phyloP scores from a whole-genome alignment of 2,797 vertebrate genomes.

The Lagodon rhomboides region DNA sequence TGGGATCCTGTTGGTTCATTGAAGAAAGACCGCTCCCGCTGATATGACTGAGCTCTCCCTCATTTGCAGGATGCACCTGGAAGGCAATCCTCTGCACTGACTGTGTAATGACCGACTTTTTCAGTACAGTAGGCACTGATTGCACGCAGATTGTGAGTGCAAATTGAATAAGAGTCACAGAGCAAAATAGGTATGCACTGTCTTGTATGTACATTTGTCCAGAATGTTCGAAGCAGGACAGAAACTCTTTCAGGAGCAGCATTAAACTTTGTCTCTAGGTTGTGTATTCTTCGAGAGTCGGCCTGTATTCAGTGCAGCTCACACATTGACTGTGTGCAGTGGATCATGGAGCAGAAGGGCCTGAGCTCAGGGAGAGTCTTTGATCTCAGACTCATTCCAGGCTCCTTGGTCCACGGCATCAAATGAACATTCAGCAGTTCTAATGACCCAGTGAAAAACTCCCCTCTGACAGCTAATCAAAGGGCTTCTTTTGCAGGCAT shows the following conservation, averaged over 20 bases:
- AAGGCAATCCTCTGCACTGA: slow-evolving; percentile 14
- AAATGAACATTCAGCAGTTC: slow-evolving; percentile 66
- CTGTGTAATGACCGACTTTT: slow-evolving; percentile 25
- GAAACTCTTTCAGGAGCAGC: not conserved
- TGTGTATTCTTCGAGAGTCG: slow-evolving; percentile 7
- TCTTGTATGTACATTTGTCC: slow-evolving; percentile 6
- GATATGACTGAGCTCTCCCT: slow-evolving; percentile 16
- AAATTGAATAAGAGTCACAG: slow-evolving; percentile 21
- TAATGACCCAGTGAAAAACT: slow-evolving; percentile 64
- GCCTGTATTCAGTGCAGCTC: slow-evolving; percentile 12
- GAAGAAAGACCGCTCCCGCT: not conserved
- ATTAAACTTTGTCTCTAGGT: slow-evolving; percentile 13
- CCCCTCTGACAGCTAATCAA: slow-evolving; percentile 50
- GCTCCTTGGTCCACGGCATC: slow-evolving; percentile 55
- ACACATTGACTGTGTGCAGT: slow-evolving; percentile 39
- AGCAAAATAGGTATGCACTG: not conserved
- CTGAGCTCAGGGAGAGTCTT: slow-evolving; percentile 45
- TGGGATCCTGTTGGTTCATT: not conserved
- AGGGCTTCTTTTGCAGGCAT: slow-evolving; percentile 38
- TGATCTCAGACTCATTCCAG: slow-evolving; percentile 63
- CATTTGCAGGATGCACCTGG: slow-evolving; percentile 17
- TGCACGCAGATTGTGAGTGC: slow-evolving; percentile 27
- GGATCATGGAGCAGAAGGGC: slow-evolving; percentile 40
- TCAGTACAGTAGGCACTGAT: slow-evolving; percentile 22
- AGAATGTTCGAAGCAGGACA: not conserved